Conservation (phyloP, 2,113 vertebrate genomes). For the Erythrocercus mccallii region DNA sequence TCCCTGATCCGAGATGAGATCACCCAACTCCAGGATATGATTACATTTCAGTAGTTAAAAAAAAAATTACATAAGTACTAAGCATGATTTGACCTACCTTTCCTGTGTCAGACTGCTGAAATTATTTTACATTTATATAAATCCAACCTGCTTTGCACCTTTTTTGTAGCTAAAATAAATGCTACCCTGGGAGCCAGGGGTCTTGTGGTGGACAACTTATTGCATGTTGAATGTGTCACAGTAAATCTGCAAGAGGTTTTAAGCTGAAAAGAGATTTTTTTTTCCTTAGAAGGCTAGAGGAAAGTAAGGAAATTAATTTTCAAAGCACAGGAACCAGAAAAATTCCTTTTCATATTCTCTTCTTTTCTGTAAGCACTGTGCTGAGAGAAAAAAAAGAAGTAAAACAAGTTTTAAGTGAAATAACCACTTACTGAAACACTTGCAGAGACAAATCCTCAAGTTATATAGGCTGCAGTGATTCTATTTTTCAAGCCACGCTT, state of each 20-base stretch:
- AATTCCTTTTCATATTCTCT: background rate
- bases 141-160: constrained; percentile 18
- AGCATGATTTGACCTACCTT: constrained; percentile 50
- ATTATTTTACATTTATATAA: constrained; percentile 26
- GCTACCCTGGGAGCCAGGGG: constrained; percentile 12
- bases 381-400: background rate
- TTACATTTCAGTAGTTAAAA: constrained; percentile 61
- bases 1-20: constrained; percentile 58
- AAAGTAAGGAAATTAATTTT: constrained; percentile 23
- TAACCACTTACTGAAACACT: background rate
- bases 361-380: background rate
- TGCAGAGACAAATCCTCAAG: constrained; percentile 20
- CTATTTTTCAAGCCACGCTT: constrained; percentile 23
- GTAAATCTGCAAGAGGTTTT: constrained; percentile 31
- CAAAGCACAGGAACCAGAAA: background rate
- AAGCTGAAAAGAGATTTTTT: background rate
- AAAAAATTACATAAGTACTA: constrained; percentile 57
- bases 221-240: constrained; percentile 4
- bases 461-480: constrained; percentile 8
- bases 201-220: constrained; percentile 42
- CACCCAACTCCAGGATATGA: constrained; percentile 26
- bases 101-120: constrained; percentile 45
- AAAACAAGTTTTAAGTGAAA: background rate
- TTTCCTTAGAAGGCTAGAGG: background rate
- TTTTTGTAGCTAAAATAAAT: background rate